Conservation (phyloP, 1,140 invertebrate species). For the Zaprionus ghesquierei region DNA sequence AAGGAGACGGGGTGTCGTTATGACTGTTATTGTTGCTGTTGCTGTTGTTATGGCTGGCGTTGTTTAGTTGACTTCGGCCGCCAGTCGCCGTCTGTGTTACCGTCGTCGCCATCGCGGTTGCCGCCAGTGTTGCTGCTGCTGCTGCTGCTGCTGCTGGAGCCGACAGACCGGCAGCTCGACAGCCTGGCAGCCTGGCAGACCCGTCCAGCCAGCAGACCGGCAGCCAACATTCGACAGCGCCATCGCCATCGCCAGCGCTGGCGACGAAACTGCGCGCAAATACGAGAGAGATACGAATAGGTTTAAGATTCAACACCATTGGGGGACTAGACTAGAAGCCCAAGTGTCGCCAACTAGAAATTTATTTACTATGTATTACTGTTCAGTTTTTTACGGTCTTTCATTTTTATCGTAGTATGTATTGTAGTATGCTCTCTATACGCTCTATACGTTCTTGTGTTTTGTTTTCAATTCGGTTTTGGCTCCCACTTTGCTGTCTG, state of each 20-base stretch:
- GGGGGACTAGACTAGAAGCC: slow-evolving; percentile 72
- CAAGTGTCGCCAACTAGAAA: slow-evolving; percentile 73
- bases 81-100: slow-evolving; percentile 63
- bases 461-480: slow-evolving; percentile 38
- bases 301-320: slow-evolving; percentile 75
- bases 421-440: slow-evolving; percentile 2
- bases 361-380: slow-evolving; percentile 60
- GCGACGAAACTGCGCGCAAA: slow-evolving; percentile 68
- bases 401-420: slow-evolving; percentile 52
- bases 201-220: slow-evolving; percentile 7
- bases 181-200: slow-evolving; percentile 1
- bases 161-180: slow-evolving; percentile 23
- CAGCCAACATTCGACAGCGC: slow-evolving; percentile 55
- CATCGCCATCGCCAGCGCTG: not conserved
- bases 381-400: slow-evolving; percentile 48
- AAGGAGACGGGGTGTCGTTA: slow-evolving; percentile 28
- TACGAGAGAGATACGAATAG: slow-evolving; percentile 46
- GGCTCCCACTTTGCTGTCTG: not conserved
- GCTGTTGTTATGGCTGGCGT: slow-evolving; percentile 52
- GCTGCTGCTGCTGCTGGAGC: no score
- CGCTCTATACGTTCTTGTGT: slow-evolving; percentile 18
- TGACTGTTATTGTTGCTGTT: slow-evolving; percentile 43
- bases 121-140: slow-evolving; percentile 37
- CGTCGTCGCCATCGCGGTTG: slow-evolving; percentile 39
- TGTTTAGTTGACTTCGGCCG: slow-evolving; percentile 71